These are phyloP conservation scores for Fregetta grallaria DNA, from an alignment of 2,113 vertebrate species.

Conservation along the genomic window DNA sequence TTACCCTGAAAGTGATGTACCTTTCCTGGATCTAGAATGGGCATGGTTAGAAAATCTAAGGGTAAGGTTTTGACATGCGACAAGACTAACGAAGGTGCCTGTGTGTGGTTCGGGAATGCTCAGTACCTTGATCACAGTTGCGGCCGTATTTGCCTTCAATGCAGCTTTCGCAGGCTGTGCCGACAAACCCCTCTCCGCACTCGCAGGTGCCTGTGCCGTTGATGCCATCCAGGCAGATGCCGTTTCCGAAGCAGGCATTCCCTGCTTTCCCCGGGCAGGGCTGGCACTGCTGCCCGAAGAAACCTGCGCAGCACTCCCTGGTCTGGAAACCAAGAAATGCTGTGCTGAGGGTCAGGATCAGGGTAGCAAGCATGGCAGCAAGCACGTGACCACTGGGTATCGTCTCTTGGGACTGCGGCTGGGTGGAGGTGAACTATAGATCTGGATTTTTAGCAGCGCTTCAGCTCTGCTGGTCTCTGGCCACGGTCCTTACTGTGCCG, in stretches of 20 bases:
- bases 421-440: not conserved
- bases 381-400: accelerated
- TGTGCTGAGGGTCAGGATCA: not conserved
- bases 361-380: not conserved
- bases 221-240: constrained; percentile 82
- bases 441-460: not conserved
- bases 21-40: not conserved
- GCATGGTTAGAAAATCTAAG: accelerated
- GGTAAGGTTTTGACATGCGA: not conserved
- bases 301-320: constrained; percentile 82
- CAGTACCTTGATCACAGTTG: constrained; percentile 88
- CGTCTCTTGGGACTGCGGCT: not conserved
- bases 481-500: accelerated
- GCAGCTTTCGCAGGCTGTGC: constrained; percentile 89
- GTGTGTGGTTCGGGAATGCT: not conserved
- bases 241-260: constrained; percentile 80
- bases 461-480: not conserved
- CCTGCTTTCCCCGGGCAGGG: constrained; percentile 79
- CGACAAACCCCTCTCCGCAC: constrained; percentile 78
- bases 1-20: not conserved
- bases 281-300: constrained; percentile 87
- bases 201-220: constrained; percentile 81
- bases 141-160: constrained; percentile 74
- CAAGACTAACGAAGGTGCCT: accelerated
- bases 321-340: constrained; percentile 69